Percentiles rank a stretch among this genome's conserved stretches.
Conservation (phyloP, 2,888 invertebrate species). For the Julus scandinavius region DNA sequence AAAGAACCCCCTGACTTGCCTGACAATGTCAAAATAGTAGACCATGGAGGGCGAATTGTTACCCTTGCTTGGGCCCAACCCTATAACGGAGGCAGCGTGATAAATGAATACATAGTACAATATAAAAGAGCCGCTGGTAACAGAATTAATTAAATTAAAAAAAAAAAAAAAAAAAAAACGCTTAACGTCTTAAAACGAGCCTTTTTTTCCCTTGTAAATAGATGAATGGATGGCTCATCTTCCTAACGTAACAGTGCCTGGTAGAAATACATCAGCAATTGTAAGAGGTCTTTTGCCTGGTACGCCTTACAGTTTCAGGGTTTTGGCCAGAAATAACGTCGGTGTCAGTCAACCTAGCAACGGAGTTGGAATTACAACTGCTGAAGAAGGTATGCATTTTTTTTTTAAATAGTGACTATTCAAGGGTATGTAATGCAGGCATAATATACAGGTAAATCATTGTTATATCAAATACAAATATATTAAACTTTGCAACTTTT, state of each 20-base stretch:
- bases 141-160: neutral
- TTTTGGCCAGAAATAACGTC: slow-evolving; percentile 57
- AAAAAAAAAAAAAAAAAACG: neutral
- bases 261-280: slow-evolving; percentile 54
- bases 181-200: neutral
- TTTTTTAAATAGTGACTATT: neutral
- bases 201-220: neutral
- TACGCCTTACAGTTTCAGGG: slow-evolving; percentile 57
- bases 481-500: neutral
- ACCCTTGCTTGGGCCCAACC: slow-evolving; percentile 56
- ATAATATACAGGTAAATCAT: too few relatives aligned
- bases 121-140: slow-evolving; percentile 58
- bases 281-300: slow-evolving; percentile 57
- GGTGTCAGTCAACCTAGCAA: slow-evolving; percentile 57
- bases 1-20: slow-evolving; percentile 58
- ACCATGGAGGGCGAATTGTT: slow-evolving; percentile 56
- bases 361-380: slow-evolving; percentile 58
- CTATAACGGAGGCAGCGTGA: slow-evolving; percentile 53
- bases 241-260: slow-evolving; percentile 56
- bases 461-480: neutral
- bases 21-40: slow-evolving; percentile 56
- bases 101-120: slow-evolving; percentile 56
- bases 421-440: neutral
- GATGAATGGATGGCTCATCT: slow-evolving; percentile 58
- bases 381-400: slow-evolving; percentile 57